Conservation (phyloP, 2,797 vertebrate species). For the Glossophaga mutica region DNA sequence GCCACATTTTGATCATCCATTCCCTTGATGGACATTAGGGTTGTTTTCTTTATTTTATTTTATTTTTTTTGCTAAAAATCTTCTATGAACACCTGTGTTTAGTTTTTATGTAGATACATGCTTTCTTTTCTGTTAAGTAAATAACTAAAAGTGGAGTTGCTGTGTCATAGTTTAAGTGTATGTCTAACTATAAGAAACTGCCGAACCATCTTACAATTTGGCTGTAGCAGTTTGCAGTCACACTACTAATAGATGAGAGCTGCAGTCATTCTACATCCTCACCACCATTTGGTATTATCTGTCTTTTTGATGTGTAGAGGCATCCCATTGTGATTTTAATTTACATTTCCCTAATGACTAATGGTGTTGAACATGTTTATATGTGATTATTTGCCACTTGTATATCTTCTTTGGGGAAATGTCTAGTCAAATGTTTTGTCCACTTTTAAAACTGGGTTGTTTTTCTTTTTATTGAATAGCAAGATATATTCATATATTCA, state of each 20-base stretch:
- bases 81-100: neutral
- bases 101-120: neutral
- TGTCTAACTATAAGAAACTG: neutral
- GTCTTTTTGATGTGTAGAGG: neutral
- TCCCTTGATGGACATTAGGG: neutral
- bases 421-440: neutral
- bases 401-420: neutral
- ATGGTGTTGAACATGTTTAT: neutral
- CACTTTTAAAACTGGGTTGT: neutral
- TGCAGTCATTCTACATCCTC: neutral
- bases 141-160: neutral
- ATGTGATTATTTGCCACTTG: neutral
- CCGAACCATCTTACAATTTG: neutral
- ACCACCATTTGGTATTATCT: neutral
- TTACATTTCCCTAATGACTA: constrained; percentile 1
- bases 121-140: neutral
- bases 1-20: neutral
- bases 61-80: no score
- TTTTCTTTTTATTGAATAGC: neutral
- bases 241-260: neutral
- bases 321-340: constrained; percentile 15
- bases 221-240: neutral
- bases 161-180: neutral
- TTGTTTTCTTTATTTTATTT: neutral
- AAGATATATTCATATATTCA: neutral